Evolutionary conservation across 2,113 vertebrate species (phyloP), one percentile per base, ranked within the genome.

Genomic region (Mixornis gularis): DNA sequence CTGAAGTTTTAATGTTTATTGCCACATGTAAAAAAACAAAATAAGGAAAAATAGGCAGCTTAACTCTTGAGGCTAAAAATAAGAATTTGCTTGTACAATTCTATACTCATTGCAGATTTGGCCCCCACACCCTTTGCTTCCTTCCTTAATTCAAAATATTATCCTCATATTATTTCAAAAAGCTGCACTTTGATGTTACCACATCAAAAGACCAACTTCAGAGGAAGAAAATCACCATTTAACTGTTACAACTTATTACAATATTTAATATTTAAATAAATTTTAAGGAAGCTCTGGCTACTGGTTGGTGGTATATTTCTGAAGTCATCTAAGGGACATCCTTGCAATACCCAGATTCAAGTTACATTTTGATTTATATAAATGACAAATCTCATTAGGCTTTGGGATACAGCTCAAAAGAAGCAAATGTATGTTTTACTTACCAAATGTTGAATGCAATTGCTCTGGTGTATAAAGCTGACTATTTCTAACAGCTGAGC

Each of bases 401-500:
- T 93, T 82, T 76, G 26, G 46, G 41, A 60, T 51, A 34, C 17
- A 71, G 46, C 20, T 86, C 48, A 79, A 52, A 79, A 51, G 32
- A 80, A 90, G 36, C 7, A 66, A 32, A 44, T 19, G 0, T 32
- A 49, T 48, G 14, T 65, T 90, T 51, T 51, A 82, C 94, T 87
- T 86, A 97, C 96, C 95, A 83, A 56, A 51, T 0, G 13, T 18
- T 27, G 93, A 84, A 62, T 85, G 89, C n/a, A 92, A 11, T 43
- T 96, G 80, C 14, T 94, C 81, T 17, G 79, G 40, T 18, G 87
- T 40, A 34, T 71, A 94, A 65, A 95, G 83, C 58, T 98, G 97
- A 93, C 96, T 96, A 2, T 93, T 98, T 93, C 98, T 98, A 63
- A 97, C 32, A 29, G 97, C 94, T 87, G 98, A 97, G 29, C 86